A percentile compares a stretch with the other conserved stretches of the same genome.
Evolutionary conservation across 92 coral and sea anemone genomes (phyloP).

Genomic region (Phenganax marumi): DNA sequence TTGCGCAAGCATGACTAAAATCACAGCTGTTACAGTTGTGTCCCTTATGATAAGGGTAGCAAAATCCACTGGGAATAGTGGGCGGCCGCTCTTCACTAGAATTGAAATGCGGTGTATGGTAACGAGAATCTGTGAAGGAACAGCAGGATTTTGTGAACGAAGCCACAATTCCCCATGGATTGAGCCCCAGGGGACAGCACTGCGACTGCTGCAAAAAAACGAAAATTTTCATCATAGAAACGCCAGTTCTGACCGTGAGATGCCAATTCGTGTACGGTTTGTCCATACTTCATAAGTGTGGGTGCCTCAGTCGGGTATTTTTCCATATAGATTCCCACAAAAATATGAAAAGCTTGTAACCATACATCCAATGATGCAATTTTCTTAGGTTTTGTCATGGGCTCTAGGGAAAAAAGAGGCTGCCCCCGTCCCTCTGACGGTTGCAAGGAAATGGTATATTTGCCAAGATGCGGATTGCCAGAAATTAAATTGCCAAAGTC

Average conservation of each 20-base stretch:
- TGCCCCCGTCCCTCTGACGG: too few species aligned
- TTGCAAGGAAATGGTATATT: too few species aligned
- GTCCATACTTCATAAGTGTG: constrained; percentile 56
- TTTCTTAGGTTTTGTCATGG: too few species aligned
- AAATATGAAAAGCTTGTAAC: constrained; percentile 14
- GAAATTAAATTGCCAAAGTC: too few species aligned
- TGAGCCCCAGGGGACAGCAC: neutral
- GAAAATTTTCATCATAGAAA: constrained; percentile 19
- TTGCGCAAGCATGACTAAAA: neutral
- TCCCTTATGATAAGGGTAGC: neutral
- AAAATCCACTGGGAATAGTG: neutral
- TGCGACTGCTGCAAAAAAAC: constrained; percentile 21
- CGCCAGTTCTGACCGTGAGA: too few species aligned
- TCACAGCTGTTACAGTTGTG: neutral
- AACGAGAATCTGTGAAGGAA: neutral
- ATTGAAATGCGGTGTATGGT: neutral
- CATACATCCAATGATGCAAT: neutral
- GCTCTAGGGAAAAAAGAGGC: too few species aligned
- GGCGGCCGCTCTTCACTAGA: neutral
- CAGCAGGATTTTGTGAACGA: neutral
- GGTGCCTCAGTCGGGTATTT: constrained; percentile 43
- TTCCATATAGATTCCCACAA: constrained; percentile 49
- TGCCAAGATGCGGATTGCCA: too few species aligned
- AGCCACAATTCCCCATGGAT: neutral
- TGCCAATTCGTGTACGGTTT: too few species aligned